These are phyloP conservation scores for Spea bombifrons DNA, from an alignment of 2,113 vertebrate species.

Conservation along the genomic window DNA sequence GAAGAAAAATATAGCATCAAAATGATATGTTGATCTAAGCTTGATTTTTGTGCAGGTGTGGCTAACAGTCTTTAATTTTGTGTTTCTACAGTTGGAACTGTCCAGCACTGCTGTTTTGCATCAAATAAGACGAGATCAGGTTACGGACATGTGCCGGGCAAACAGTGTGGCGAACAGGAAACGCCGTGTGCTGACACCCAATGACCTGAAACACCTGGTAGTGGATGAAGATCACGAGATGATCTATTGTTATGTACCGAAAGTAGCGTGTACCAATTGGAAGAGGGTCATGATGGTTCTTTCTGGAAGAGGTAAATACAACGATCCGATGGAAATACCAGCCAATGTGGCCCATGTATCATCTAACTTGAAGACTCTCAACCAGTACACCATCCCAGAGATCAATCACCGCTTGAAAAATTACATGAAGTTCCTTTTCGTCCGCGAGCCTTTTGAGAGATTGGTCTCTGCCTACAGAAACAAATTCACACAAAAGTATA, in stretches of 20 bases:
- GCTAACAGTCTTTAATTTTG: conserved; percentile 36
- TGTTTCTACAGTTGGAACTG: conserved; percentile 73
- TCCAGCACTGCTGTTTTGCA: conserved; percentile 82
- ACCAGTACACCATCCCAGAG: conserved; percentile 94
- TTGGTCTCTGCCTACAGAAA: conserved; percentile 96
- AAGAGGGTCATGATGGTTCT: conserved; percentile 99
- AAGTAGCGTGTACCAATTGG: conserved; percentile 99
- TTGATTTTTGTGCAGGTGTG: background rate
- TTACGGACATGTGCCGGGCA: conserved; percentile 81
- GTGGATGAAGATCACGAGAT: conserved; percentile 95
- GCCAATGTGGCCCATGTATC: conserved; percentile 90
- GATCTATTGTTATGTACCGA: conserved; percentile 98
- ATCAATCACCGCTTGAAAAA: conserved; percentile 96
- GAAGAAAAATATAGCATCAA: too few species aligned
- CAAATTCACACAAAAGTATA: conserved; percentile 98
- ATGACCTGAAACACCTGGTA: conserved; percentile 89
- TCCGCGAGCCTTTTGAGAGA: conserved; percentile 93
- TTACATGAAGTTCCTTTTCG: conserved; percentile 97
- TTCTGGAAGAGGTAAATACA: conserved; percentile 88
- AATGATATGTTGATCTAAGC: too few species aligned
- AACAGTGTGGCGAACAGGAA: conserved; percentile 80
- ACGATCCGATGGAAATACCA: conserved; percentile 92
- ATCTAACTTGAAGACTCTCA: conserved; percentile 91
- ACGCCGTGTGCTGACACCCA: conserved; percentile 86
- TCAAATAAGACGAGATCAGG: conserved; percentile 87